Base-by-base conservation (phyloP, 1,140 invertebrate genomes). In the Adelges cooleyi region DNA sequence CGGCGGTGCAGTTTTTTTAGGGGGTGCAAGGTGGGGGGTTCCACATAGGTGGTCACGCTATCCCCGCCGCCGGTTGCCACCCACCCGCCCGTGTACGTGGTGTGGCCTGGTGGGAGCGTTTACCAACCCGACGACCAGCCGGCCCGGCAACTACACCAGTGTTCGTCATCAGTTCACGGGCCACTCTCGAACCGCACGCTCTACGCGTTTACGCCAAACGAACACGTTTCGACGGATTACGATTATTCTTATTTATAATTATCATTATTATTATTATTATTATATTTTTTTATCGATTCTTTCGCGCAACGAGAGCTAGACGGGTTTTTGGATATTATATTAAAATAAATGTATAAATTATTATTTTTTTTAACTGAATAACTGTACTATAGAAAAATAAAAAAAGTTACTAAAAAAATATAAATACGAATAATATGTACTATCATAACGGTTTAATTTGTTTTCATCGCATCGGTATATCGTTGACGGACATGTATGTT, bases 131-230 rank as follows among this genome's bases (percentile, higher is more conserved):
- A 33, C 51, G 33, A 20, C 38, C 38, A 38, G 2, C 53, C 53
- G 36, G 17, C 33, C 18, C 18, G 27, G 53, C 33, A 33, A 42
- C 53, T 42, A 42, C 17, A 15, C 23, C 52, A 25, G 36, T 23
- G 54, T 46, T 62, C 42, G 54, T 46, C 54, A 46, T 62, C 54
- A 62, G 54, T 62, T 62, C 42, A 62, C 54, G 54, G 22, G 54
- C 54, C 42, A 46, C 42, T 62, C 40, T 62, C 54, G 42, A 46
- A 13, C 25, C 22, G 54, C 42, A 40, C 54, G 54, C 23, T 42
- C 13, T 20, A n/a, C 1, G 5, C 51, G 51, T 22, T 33, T n/a
- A n/a, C 25, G 49, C 13, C 11, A n/a, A 20, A 23, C 38, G 36
- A 56, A 56, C 36, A 42, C 53, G 53, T 56, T 40, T 33, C 11